Evolutionary conservation across 2,888 invertebrate genomes (phyloP).

Genomic region (Cataglyphis livida): DNA sequence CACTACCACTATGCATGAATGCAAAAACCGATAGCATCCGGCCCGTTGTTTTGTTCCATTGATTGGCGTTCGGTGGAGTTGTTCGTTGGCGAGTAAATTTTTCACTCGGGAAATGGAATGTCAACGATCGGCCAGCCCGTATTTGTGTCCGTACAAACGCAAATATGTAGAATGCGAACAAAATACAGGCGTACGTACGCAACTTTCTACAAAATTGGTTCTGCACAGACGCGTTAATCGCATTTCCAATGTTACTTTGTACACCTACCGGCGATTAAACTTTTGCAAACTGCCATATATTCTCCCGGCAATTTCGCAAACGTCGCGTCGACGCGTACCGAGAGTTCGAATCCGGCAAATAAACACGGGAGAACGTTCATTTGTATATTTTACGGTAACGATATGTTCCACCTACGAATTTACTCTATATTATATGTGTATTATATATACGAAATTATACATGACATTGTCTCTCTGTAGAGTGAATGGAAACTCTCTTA

Average conservation of each 20-base stretch:
- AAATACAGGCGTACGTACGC: not conserved
- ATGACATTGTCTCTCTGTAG: constrained; percentile 15
- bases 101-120: constrained; percentile 32
- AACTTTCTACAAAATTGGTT: constrained; percentile 30
- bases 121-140: constrained; percentile 16
- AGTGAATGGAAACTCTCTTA: constrained; percentile 26
- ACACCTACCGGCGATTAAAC: constrained; percentile 58
- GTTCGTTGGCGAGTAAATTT: constrained; percentile 30
- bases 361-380: constrained; percentile 13
- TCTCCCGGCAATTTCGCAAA: constrained; percentile 62
- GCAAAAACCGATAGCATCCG: constrained; percentile 21
- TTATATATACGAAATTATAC: constrained; percentile 4
- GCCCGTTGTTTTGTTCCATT: constrained; percentile 29
- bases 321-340: constrained; percentile 10
- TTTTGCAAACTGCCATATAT: constrained; percentile 52
- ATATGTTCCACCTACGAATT: not conserved
- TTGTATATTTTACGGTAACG: not conserved
- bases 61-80: constrained; percentile 35
- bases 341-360: constrained; percentile 26
- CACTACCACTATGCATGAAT: not conserved
- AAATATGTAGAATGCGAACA: constrained; percentile 28
- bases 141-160: not conserved
- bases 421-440: constrained; percentile 6
- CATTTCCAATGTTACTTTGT: constrained; percentile 67
- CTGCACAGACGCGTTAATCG: constrained; percentile 64